Evolutionary conservation across 2,113 vertebrate species (phyloP).

Genomic region (Microtus oregoni): DNA sequence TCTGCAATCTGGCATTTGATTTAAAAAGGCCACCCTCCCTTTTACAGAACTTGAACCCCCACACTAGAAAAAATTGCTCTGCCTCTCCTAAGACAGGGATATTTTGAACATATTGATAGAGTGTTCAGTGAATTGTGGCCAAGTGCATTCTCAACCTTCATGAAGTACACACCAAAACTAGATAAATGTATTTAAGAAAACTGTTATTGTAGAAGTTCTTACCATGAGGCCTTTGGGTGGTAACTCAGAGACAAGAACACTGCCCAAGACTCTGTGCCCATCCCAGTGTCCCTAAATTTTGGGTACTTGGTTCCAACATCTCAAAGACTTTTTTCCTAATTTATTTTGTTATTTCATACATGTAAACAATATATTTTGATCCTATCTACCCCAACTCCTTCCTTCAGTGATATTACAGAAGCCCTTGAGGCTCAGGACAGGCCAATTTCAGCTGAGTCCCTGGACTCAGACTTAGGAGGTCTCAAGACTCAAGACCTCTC

Average conservation of each 20-base stretch:
- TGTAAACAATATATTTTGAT: not conserved
- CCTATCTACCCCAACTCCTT: rapidly evolving
- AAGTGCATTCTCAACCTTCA: not conserved
- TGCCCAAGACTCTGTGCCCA: too few species aligned
- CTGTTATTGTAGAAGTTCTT: not conserved
- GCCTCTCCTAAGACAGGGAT: not conserved
- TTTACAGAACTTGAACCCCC: not conserved
- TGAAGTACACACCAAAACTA: not conserved
- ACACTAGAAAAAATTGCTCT: not conserved
- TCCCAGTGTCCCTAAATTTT: not conserved
- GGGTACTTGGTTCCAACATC: not conserved
- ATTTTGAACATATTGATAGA: not conserved
- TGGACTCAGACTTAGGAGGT: not conserved
- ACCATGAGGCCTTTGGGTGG: not conserved
- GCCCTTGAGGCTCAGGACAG: not conserved
- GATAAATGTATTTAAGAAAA: not conserved
- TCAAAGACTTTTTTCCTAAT: not conserved
- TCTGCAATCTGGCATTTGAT: slow-evolving; percentile 48
- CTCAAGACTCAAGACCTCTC: not conserved
- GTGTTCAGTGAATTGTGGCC: not conserved
- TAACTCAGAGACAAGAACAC: not conserved
- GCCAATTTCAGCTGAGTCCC: not conserved
- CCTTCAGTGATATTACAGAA: not conserved
- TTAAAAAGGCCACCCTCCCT: not conserved
- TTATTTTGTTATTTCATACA: not conserved